Percentiles rank a stretch among this genome's conserved stretches.
Evolutionary conservation across 1,140 invertebrate genomes (phyloP).

Genomic region (Drosophila bifasciata): DNA sequence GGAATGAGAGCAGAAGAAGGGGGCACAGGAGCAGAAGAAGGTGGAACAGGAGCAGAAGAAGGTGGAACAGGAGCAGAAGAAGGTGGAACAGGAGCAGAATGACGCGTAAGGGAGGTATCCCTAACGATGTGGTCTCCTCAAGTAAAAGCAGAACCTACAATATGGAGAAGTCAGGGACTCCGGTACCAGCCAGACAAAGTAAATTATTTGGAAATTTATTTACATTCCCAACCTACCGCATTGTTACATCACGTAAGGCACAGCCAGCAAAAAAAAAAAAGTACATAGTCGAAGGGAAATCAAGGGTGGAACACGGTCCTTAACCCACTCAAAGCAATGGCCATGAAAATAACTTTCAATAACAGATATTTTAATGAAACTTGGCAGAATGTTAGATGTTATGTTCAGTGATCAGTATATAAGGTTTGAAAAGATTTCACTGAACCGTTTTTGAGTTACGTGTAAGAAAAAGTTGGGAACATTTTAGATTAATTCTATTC

Average conservation of each 20-base stretch:
- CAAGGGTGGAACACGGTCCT: background rate
- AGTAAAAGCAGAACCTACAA: too few species aligned
- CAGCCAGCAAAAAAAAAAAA: slow-evolving; percentile 17
- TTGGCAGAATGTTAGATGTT: too few species aligned
- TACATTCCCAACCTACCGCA: slow-evolving; percentile 72
- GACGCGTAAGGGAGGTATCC: too few species aligned
- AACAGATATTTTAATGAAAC: too few species aligned
- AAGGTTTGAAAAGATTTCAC: too few species aligned
- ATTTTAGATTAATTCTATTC: too few species aligned
- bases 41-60: slow-evolving; percentile 14
- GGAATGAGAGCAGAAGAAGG: slow-evolving; percentile 16
- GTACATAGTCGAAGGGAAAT: slow-evolving; percentile 2
- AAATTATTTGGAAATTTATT: slow-evolving; percentile 75
- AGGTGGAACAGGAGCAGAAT: slow-evolving; percentile 6
- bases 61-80: slow-evolving; percentile 18
- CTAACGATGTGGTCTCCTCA: too few species aligned
- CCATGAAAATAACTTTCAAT: too few species aligned
- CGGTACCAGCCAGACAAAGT: slow-evolving; percentile 39
- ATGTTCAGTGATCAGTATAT: too few species aligned
- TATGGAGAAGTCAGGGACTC: background rate
- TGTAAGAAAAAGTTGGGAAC: too few species aligned
- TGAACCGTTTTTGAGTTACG: too few species aligned
- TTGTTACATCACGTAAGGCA: slow-evolving; percentile 74
- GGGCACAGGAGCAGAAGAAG: slow-evolving; percentile 18
- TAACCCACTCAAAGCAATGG: background rate